Evolutionary conservation across 1,140 invertebrate genomes (phyloP), one percentile per base, ranked within the genome.

Genomic region (Galendromus occidentalis): DNA sequence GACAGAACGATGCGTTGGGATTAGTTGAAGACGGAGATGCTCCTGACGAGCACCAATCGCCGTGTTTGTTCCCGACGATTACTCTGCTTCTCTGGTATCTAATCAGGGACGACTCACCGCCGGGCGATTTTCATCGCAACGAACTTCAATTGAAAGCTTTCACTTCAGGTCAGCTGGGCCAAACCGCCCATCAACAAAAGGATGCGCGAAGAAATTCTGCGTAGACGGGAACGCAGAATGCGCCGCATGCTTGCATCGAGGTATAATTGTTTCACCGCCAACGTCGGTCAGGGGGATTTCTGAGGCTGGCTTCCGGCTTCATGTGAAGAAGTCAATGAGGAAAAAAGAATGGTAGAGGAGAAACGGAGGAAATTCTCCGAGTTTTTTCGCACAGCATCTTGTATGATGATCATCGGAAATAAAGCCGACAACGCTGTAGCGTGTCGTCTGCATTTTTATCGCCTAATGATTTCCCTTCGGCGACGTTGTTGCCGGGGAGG

Each of bases 221-320:
- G 51, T 14, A 59, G 51, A 59, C 51, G 51, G 33, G 51, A 59
- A 25, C 51, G 51, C 6, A 25, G 51, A 59, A 59, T 59, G 51
- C 51, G 51, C 33, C 51, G 51, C 51, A 33, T 59, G 25, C 9
- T 59, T 4, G 51, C 51, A 1, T 59, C 51, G 33, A 25, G 51
- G 14, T 59, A 59, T 22, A 22, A 22, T 25, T 17, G 51, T 1
- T 29, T 39, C 4, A 9, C 33, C 33, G 33, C 33, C 4, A 39
- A 39, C 33, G 33, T 9, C 33, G 33, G 33, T 39, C 33, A 39
- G 33, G 33, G 33, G 4, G 33, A 39, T 9, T 39, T 39, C 33
- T 39, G 9, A 9, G 4, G 9, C 4, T 6, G 9, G 9, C 33
- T 4, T 39, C 9, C 33, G 33, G 4, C 9, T 39, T 9, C 33